Evolutionary conservation across 2,797 vertebrate genomes (phyloP), one percentile per base, ranked within the genome.

Genomic region (Propithecus perrieri): DNA sequence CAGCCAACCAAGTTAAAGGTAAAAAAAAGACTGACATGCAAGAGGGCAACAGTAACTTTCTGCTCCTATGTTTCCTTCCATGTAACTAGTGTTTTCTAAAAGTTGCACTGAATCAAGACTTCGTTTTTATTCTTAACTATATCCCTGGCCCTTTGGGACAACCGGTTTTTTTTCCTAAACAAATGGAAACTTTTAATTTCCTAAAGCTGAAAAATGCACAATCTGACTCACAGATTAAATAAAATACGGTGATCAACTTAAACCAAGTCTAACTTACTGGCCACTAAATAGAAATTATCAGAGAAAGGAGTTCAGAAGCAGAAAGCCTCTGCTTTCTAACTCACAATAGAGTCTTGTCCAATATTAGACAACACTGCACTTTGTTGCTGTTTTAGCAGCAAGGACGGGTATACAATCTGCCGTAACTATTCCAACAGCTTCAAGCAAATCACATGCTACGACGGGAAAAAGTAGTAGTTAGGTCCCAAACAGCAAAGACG

Each of bases 331-430:
- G 65, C 89, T 87, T 75, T 69, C 84, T 89, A 91, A 96, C 28
- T 91, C 79, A 97, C 96, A 97, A 89, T 33, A 83, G 87, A 90
- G 92, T 84, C 55, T 92, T 97, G 93, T 96, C 69, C 85, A 74
- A 18, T 85, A 76, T 46, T 79, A 87, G 72, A 95, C 95, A 96
- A 96, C 89, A 93, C 61, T 85, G 84, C 41, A 35, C 84, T 93
- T 90, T 81, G 85, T 46, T 95, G 71, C 30, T 84, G 85, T 85
- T 93, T 87, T n/a, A 91, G 69, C 80, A 78, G n/a, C 72, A 76
- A 69, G 65, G 20, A 76, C 35, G 72, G 67, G 35, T 46, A 41
- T 80, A 43, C 78, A 93, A 91, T 53, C 53, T 83, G 91, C 71
- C 89, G 30, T 38, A 90, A 92, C 76, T 87, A 86, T 69, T 78